Evolutionary conservation across 30 jellyfish, hydroid and myxozoan genomes (phyloP).

Genomic region (Aurelia sp.): DNA sequence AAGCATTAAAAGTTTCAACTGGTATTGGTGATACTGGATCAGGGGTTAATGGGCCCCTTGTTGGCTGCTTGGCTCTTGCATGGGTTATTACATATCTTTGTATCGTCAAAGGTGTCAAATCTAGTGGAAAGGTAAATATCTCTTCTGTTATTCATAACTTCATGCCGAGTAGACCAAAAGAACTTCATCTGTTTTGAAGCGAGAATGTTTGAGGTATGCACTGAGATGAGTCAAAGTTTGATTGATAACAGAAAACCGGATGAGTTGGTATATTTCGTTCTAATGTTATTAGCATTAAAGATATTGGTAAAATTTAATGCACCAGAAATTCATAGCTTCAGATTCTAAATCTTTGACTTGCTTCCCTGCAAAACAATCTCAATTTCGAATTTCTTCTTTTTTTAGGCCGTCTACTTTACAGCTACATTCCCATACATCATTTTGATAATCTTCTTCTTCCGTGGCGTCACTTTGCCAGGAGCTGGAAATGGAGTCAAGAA

Average conservation of each 20-base stretch:
- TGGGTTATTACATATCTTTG: conserved; percentile 91
- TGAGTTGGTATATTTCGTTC: no score
- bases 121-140: conserved; percentile 90
- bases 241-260: no score
- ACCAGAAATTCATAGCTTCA: no score
- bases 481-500: conserved; percentile 82
- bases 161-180: no score
- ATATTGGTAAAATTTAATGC: no score
- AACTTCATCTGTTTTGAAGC: no score
- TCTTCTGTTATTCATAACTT: no score
- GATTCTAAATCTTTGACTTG: no score
- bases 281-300: no score
- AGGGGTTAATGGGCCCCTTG: conserved; percentile 85
- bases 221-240: no score
- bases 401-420: conserved; percentile 96
- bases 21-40: conserved; percentile 71
- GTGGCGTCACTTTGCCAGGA: conserved; percentile 92
- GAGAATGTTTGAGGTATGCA: no score
- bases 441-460: conserved; percentile 80
- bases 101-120: conserved; percentile 88
- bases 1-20: conserved; percentile 81
- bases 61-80: conserved; percentile 86
- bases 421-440: conserved; percentile 92
- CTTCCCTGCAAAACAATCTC: no score
- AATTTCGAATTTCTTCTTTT: background rate